Conservation (phyloP, 2,113 vertebrate genomes). For the Semnornis frantzii region DNA sequence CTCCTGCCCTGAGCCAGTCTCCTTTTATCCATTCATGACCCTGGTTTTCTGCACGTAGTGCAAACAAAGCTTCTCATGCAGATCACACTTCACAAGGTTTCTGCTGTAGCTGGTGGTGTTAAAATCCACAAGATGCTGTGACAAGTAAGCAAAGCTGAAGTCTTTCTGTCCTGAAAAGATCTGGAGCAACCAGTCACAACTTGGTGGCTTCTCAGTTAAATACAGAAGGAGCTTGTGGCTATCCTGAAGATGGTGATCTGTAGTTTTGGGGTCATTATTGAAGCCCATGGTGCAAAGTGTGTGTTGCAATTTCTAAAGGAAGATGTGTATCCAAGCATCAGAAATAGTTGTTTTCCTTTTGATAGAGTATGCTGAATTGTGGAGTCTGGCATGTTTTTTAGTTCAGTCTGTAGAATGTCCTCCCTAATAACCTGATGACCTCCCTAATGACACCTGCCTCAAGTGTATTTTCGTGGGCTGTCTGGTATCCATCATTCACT, state of each 20-base stretch:
- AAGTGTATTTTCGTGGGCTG: background rate
- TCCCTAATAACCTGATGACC: background rate
- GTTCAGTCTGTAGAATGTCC: background rate
- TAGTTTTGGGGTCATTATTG: background rate
- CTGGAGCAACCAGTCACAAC: slow-evolving; percentile 8
- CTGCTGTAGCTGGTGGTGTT: background rate
- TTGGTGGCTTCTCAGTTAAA: slow-evolving; percentile 5
- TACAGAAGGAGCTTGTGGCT: background rate
- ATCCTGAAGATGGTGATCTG: background rate
- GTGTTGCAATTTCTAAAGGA: background rate
- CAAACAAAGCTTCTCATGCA: background rate
- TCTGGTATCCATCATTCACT: background rate
- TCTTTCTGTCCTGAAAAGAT: slow-evolving; percentile 42
- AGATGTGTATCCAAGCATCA: background rate
- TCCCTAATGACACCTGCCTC: background rate
- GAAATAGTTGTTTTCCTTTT: background rate
- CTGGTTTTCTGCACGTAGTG: background rate
- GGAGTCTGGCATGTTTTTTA: background rate
- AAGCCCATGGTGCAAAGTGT: background rate
- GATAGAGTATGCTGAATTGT: background rate
- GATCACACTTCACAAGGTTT: slow-evolving; percentile 2
- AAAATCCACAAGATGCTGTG: slow-evolving; percentile 27
- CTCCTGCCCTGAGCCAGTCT: background rate
- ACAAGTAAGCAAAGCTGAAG: slow-evolving; percentile 12
- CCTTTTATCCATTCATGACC: background rate